Percentiles rank a stretch among this genome's conserved stretches.
Conservation (phyloP, 2,797 vertebrate genomes). For the Eidolon dupreanum region DNA sequence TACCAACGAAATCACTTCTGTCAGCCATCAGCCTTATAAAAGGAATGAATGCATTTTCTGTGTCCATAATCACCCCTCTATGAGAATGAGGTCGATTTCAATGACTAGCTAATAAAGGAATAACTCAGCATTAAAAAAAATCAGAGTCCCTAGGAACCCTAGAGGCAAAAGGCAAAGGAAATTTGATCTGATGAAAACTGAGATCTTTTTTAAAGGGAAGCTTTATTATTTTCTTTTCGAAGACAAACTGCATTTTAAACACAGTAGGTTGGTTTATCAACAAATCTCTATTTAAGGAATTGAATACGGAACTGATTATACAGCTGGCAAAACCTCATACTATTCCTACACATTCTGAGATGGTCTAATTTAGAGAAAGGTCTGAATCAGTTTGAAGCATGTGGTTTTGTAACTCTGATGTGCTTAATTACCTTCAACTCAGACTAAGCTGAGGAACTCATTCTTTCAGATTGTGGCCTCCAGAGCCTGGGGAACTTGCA, state of each 20-base stretch:
- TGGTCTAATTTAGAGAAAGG: conserved; percentile 47
- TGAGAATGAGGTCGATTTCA: conserved; percentile 74
- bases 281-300: conserved; percentile 60
- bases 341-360: neutral
- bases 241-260: conserved; percentile 63
- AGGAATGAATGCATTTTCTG: conserved; percentile 59
- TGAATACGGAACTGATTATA: conserved; percentile 21
- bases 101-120: conserved; percentile 76
- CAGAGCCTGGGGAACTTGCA: neutral
- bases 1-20: conserved; percentile 45
- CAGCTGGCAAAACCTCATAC: neutral
- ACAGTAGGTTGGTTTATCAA: conserved; percentile 59
- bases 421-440: conserved; percentile 55
- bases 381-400: conserved; percentile 43
- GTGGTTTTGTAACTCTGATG: conserved; percentile 35
- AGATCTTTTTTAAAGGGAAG: conserved; percentile 31
- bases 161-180: conserved; percentile 64
- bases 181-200: conserved; percentile 68
- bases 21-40: conserved; percentile 59
- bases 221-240: conserved; percentile 19
- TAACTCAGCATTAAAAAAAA: conserved; percentile 67
- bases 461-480: conserved; percentile 10
- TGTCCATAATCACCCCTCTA: conserved; percentile 59
- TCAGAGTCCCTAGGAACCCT: conserved; percentile 46
- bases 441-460: neutral